Evolutionary conservation across 2,888 invertebrate species (phyloP).

Genomic region (Thecocarcelia acutangulata): DNA sequence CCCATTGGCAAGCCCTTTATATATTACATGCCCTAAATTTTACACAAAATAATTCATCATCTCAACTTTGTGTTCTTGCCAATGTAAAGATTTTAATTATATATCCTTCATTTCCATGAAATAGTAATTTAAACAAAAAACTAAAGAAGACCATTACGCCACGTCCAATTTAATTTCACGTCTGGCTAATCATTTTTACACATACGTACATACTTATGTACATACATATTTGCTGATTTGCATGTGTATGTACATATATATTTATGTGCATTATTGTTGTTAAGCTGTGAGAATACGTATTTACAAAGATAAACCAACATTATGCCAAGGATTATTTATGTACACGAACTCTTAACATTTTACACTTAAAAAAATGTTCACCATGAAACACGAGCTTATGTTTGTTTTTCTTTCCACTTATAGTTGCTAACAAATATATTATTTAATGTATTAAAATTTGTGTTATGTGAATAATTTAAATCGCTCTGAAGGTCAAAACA

Average conservation of each 20-base stretch:
- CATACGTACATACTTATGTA: not conserved
- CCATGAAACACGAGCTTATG: too few relatives aligned
- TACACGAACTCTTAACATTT: not conserved
- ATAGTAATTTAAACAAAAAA: not conserved
- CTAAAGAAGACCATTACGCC: too few relatives aligned
- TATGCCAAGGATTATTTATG: slow-evolving; percentile 47
- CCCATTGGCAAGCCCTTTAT: too few relatives aligned
- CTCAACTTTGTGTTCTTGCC: too few relatives aligned
- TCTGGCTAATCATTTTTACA: not conserved
- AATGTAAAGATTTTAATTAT: too few relatives aligned
- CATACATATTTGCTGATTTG: not conserved
- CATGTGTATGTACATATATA: not conserved
- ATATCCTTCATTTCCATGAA: not conserved
- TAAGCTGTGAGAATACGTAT: slow-evolving; percentile 22
- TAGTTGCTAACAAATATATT: too few relatives aligned
- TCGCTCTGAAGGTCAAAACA: not conserved
- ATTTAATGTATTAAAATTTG: too few relatives aligned
- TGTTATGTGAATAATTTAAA: too few relatives aligned
- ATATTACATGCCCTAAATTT: too few relatives aligned
- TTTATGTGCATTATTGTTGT: slow-evolving; percentile 27
- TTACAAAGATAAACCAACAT: slow-evolving; percentile 44
- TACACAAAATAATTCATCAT: too few relatives aligned
- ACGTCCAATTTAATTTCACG: not conserved
- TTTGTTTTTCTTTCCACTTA: too few relatives aligned
- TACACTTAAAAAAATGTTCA: slow-evolving; percentile 23